phyloP scores from a whole-genome alignment of 2,888 invertebrate genomes.

The Microchrysa polita region DNA sequence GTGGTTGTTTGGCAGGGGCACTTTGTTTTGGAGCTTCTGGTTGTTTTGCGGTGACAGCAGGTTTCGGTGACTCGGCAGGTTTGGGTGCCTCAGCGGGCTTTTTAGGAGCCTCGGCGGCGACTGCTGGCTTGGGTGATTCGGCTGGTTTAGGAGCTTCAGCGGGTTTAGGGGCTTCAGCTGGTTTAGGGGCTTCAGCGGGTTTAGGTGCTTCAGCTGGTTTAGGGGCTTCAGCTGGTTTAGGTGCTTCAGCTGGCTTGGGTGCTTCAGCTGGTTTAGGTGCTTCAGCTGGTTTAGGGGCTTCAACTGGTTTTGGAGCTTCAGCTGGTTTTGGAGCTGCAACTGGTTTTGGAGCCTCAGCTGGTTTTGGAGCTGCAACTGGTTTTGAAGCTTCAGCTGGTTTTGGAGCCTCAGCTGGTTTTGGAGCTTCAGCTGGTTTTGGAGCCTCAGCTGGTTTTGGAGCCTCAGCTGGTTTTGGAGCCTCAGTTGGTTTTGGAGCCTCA shows the following conservation, averaged over 20 bases:
- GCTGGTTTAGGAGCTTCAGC: slow-evolving; percentile 28
- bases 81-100: too few species aligned
- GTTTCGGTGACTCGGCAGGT: slow-evolving; percentile 56
- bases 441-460: slow-evolving; percentile 82
- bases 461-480: slow-evolving; percentile 81
- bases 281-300: slow-evolving; percentile 69
- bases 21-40: slow-evolving; percentile 83
- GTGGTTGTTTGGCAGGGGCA: slow-evolving; percentile 66
- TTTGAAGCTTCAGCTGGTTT: slow-evolving; percentile 90
- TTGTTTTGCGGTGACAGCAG: background rate
- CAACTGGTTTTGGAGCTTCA: slow-evolving; percentile 58
- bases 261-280: slow-evolving; percentile 32
- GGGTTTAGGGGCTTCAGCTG: slow-evolving; percentile 59
- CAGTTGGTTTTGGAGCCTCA: background rate
- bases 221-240: slow-evolving; percentile 76
- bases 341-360: slow-evolving; percentile 70
- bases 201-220: slow-evolving; percentile 12
- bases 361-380: slow-evolving; percentile 71
- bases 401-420: slow-evolving; percentile 16
- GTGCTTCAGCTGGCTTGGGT: slow-evolving; percentile 23
- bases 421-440: slow-evolving; percentile 31
- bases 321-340: slow-evolving; percentile 90
- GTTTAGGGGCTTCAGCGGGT: slow-evolving; percentile 53
- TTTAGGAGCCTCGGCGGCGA: slow-evolving; percentile 67
- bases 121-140: slow-evolving; percentile 77